Conservation (phyloP, 2,888 invertebrate genomes). For the Rhagonycha fulva region DNA sequence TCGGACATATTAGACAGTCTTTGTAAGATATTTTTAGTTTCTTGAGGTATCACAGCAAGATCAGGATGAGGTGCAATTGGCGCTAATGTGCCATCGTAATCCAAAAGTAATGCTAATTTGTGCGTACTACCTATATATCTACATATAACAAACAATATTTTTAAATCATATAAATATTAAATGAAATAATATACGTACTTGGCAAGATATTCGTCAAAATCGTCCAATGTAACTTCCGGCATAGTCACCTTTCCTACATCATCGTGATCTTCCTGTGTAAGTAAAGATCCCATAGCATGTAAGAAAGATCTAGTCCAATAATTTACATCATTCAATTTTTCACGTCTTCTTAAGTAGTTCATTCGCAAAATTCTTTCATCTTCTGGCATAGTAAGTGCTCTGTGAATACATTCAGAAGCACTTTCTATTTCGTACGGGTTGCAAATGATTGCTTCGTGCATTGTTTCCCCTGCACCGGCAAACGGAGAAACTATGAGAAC, state of each 20-base stretch:
- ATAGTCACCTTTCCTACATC: slow-evolving; percentile 83
- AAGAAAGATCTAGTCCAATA: slow-evolving; percentile 89
- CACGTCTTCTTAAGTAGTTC: slow-evolving; percentile 81
- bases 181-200: slow-evolving; percentile 63
- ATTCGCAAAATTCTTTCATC: slow-evolving; percentile 85
- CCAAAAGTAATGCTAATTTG: slow-evolving; percentile 80
- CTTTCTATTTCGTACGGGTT: slow-evolving; percentile 89
- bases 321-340: slow-evolving; percentile 82
- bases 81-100: slow-evolving; percentile 88
- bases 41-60: slow-evolving; percentile 81
- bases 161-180: neutral
- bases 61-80: slow-evolving; percentile 90
- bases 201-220: slow-evolving; percentile 86
- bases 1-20: slow-evolving; percentile 83
- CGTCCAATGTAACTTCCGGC: slow-evolving; percentile 89
- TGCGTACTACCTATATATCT: slow-evolving; percentile 87
- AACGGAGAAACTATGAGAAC: slow-evolving; percentile 89
- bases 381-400: slow-evolving; percentile 88
- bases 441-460: slow-evolving; percentile 89
- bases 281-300: slow-evolving; percentile 82
- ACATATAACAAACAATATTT: slow-evolving; percentile 34
- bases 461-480: slow-evolving; percentile 91
- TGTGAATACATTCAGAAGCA: slow-evolving; percentile 84
- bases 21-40: slow-evolving; percentile 83
- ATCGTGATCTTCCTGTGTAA: slow-evolving; percentile 73